Base-by-base conservation (phyloP, 1,140 invertebrate genomes). In the Bombus polaris region DNA sequence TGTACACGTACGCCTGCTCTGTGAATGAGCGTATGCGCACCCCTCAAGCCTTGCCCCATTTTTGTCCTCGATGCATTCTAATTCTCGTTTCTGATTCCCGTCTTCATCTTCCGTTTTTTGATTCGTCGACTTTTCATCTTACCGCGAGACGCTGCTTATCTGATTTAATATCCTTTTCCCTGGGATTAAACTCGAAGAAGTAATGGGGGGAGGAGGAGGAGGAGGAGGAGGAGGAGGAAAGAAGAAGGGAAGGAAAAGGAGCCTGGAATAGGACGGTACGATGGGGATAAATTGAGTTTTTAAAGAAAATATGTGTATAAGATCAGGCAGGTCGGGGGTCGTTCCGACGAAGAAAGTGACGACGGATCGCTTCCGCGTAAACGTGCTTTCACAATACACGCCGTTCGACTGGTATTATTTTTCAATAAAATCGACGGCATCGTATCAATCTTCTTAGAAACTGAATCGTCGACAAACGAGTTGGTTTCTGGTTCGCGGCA, bases 301-400 rank as follows among this genome's bases (percentile, higher is more conserved):
- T 79, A 35, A 84, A 78, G 76, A 59, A 79, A 84, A 79, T 84
- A 71, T 79, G 32, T 84, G 47, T 47, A 59, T 42, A 83, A n/a
- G 73, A 59, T 47, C 13, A 39, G 5, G 42, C 37, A 22, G 32
- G 25, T 32, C 22, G 75, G 2, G 28, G 47, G 32, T 71, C 18
- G 37, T 32, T 72, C n/a, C 47, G 32, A 12, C 57, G n/a, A 47
- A n/a, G 9, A 28, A 53, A 77, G 53, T 25, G n/a, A 22, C 68
- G 68, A 72, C 15, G 68, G 57, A 72, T 81, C 68, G 28, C 15
- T 39, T 37, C 28, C 15, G 22, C n/a, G 5, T 42, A 47, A 42
- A 28, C 18, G 9, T 72, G 2, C 39, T 12, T n/a, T 15, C 22
- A 1, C 70, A 73, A 59, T 81, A 13, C 37, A 32, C 28, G 32